phyloP scores from a whole-genome alignment of 2,888 invertebrate species.

The Anticlea derivata region DNA sequence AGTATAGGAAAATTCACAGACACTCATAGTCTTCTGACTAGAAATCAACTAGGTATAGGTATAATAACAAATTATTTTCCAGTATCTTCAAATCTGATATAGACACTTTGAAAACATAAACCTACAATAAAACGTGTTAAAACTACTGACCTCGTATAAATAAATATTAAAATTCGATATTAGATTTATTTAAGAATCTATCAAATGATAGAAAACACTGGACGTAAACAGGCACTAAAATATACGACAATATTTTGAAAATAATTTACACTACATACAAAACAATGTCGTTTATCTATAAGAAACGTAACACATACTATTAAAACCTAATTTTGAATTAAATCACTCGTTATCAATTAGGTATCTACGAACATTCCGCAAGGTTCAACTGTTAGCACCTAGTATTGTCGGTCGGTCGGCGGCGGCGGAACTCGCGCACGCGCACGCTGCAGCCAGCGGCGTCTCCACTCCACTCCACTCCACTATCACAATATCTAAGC shows the following conservation, averaged over 20 bases:
- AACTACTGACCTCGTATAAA: conserved; percentile 78
- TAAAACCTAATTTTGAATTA: conserved; percentile 73
- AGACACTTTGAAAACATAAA: conserved; percentile 57
- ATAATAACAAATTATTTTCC: conserved; percentile 55
- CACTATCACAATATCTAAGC: conserved; percentile 81
- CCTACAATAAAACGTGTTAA: conserved; percentile 62
- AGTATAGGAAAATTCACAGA: conserved; percentile 57
- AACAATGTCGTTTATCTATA: conserved; percentile 69
- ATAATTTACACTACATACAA: conserved; percentile 79
- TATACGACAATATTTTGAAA: conserved; percentile 66
- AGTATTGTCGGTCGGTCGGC: conserved; percentile 81
- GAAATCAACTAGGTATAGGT: conserved; percentile 59
- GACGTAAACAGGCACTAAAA: conserved; percentile 78
- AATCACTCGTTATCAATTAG: conserved; percentile 73
- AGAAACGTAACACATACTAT: conserved; percentile 72
- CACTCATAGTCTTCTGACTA: conserved; percentile 79
- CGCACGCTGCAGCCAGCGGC: conserved; percentile 53
- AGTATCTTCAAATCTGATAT: conserved; percentile 61
- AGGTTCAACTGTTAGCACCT: conserved; percentile 82
- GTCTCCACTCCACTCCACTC: conserved; percentile 62
- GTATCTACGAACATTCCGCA: conserved; percentile 73
- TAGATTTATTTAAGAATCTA: conserved; percentile 65
- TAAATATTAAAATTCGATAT: conserved; percentile 76
- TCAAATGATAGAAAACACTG: conserved; percentile 73
- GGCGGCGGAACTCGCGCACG: conserved; percentile 39